Evolutionary conservation across 64 coral and sea anemone genomes (phyloP), one percentile per base, ranked within the genome.

Genomic region (Actinia equina): DNA sequence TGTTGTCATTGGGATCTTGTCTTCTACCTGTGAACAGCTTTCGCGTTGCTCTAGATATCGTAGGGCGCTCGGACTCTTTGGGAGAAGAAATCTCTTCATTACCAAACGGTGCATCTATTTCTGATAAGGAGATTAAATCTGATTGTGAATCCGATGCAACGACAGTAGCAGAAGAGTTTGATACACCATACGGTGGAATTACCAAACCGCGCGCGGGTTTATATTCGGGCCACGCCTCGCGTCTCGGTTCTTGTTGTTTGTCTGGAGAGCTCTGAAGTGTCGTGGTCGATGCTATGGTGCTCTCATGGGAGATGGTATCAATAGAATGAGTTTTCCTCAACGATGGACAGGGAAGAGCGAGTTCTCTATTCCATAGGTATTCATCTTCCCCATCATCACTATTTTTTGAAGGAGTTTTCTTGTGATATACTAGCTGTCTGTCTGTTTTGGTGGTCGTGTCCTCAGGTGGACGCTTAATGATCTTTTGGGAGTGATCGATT

Each of bases 141-240:
- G 82, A 84, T n/a, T 16, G 14, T 18, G 26, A 79, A 46, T 79
- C 77, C n/a, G 77, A 79, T 52, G 22, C 78, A 20, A 81, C 20
- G 6, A 52, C 8, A 18, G 78, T 45, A 52, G 42, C 78, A 44
- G 78, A 81, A 17, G 42, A 52, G 26, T 41, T 55, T 8, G 82
- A 84, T 46, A 55, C n/a, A 13, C 52, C 43, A 84, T 84, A 84
- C 4, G 82, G 82, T 37, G 82, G 82, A 6, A 84, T 84, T 15
- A 59, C 49, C 8, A 23, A n/a, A 15, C 45, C 37, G 26, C 23
- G 82, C n/a, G 49, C 26, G 14, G 82, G 82, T 58, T 30, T 59
- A 20, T 20, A 11, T 27, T 84, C 82, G 82, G 82, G 5, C 82
- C 82, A 84, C 56, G 52, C 82, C 56, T 81, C 37, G 49, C 78